phyloP scores from a whole-genome alignment of 2,888 invertebrate species.

The Miltochrista miniata region DNA sequence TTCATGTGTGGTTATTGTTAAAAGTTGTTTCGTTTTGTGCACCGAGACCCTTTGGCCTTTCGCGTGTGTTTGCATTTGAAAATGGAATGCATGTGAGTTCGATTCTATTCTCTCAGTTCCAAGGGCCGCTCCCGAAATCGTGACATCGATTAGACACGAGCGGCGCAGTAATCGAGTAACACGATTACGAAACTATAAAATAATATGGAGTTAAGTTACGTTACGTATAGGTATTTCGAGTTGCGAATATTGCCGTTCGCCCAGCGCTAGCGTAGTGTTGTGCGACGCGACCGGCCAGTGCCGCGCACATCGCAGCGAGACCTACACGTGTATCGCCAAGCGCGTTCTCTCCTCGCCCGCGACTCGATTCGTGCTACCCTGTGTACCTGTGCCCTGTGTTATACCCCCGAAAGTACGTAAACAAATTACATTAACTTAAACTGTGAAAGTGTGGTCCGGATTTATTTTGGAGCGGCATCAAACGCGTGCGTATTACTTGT shows the following conservation, averaged over 20 bases:
- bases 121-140: constrained; percentile 72
- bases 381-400: constrained; percentile 68
- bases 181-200: constrained; percentile 80
- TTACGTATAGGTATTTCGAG: constrained; percentile 71
- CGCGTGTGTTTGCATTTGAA: constrained; percentile 33
- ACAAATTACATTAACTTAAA: constrained; percentile 57
- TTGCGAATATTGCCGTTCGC: constrained; percentile 68
- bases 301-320: constrained; percentile 49
- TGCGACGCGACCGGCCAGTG: constrained; percentile 47
- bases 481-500: constrained; percentile 59
- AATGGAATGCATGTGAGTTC: constrained; percentile 47
- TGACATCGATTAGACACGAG: constrained; percentile 74
- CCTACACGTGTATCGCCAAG: constrained; percentile 29
- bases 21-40: too few species aligned
- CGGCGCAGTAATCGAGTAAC: constrained; percentile 73
- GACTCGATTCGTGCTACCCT: constrained; percentile 52
- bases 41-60: constrained; percentile 42
- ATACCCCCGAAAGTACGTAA: constrained; percentile 67
- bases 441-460: constrained; percentile 65
- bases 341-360: constrained; percentile 34
- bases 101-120: constrained; percentile 40
- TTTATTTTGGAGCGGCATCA: constrained; percentile 56
- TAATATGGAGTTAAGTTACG: constrained; percentile 80
- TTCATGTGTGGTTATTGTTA: too few species aligned
- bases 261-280: constrained; percentile 36